Evolutionary conservation across 2,797 vertebrate species (phyloP), one percentile per base, ranked within the genome.

Genomic region (Hydrophis major): DNA sequence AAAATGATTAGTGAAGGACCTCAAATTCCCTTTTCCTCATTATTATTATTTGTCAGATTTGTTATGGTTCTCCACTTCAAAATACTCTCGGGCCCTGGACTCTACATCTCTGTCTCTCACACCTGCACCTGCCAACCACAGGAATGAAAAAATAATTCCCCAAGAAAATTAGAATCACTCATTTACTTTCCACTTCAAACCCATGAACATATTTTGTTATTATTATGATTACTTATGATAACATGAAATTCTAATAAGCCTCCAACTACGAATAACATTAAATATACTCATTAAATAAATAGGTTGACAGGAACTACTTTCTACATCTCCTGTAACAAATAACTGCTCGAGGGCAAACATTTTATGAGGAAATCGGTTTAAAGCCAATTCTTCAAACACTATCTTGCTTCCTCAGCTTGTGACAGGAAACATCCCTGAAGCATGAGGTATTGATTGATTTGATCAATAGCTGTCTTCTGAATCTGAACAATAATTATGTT

Each of bases 391-490:
- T 91, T 94, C 93, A 89, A 89, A 90, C 92, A 66, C 16, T 5
- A 3, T 42, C 47, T 93, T 91, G 56, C 55, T 27, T 5, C 27
- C 66, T 28, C 53, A 89, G 56, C 32, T 89, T 53, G 60, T 83
- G 1, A 0, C 0, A 92, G 89, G 32, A 93, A 90, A 55, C 56
- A 69, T 74, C 94, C 92, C 91, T 92, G 56, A 89, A 93, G 90
- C 12, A 2, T 83, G 92, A 86, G 27, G 0, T 89, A 95, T 89
- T 0, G 91, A 96, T 86, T 42, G 18, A 13, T 55, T 87, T 88
- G 56, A 95, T 96, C 95, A 92, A 94, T 94, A 93, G 32, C 25
- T 94, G 92, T 50, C 90, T 90, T 86, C 90, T 90, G 89, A 96
- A 87, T 86, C 90, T 90, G 89, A 96, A 87, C 92, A 94, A 95